Evolutionary conservation across 2,797 vertebrate species (phyloP).

Genomic region (Karalla daura): DNA sequence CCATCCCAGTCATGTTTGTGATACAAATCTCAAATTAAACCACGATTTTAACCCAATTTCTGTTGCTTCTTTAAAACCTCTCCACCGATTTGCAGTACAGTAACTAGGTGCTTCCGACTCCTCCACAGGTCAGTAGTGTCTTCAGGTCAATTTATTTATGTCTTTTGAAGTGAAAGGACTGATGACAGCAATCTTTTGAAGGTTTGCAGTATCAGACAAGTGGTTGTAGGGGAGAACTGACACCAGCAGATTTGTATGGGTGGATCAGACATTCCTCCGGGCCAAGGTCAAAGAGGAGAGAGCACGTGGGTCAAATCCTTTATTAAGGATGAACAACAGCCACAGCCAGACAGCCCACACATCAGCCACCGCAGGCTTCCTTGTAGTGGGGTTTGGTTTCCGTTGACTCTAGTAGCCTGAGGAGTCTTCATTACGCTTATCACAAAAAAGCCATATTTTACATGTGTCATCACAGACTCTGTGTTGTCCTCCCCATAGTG

Average conservation of each 20-base stretch:
- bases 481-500: slow-evolving; percentile 6
- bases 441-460: slow-evolving; percentile 45
- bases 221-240: slow-evolving; percentile 9
- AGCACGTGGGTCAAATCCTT: slow-evolving; percentile 53
- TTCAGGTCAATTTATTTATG: not conserved
- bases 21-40: not conserved
- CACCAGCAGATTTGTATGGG: slow-evolving; percentile 11
- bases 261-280: slow-evolving; percentile 44
- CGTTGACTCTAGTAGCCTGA: slow-evolving; percentile 22
- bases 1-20: too few species aligned
- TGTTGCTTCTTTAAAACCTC: not conserved
- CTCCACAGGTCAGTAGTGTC: not conserved
- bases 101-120: not conserved
- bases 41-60: too few species aligned
- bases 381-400: slow-evolving; percentile 54
- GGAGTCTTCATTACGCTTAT: slow-evolving; percentile 20
- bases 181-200: not conserved
- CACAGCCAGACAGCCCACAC: slow-evolving; percentile 30
- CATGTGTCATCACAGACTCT: slow-evolving; percentile 15
- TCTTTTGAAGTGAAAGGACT: not conserved
- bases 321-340: slow-evolving; percentile 37
- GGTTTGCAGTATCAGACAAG: not conserved
- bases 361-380: slow-evolving; percentile 15
- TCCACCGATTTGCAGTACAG: not conserved
- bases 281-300: slow-evolving; percentile 58